phyloP scores from a whole-genome alignment of 2,113 vertebrate species.

The Cyprinodon variegatus region DNA sequence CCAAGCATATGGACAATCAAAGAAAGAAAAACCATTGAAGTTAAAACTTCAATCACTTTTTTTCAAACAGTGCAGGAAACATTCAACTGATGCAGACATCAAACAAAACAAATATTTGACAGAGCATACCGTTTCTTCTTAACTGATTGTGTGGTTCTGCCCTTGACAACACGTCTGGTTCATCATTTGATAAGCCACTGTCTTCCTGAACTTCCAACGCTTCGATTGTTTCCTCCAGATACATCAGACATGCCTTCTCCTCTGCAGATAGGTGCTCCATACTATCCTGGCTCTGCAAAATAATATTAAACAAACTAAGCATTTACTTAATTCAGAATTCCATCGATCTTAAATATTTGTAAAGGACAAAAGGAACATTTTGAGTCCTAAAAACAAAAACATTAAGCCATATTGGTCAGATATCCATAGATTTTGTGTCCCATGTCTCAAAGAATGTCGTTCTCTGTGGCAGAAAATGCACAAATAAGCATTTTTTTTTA shows the following conservation, averaged over 20 bases:
- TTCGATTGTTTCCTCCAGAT: constrained; percentile 92
- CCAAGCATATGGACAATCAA: constrained; percentile 60
- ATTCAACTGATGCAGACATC: not conserved
- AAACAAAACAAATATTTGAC: not conserved
- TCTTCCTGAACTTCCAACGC: constrained; percentile 89
- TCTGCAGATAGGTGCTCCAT: constrained; percentile 90
- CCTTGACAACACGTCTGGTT: constrained; percentile 56
- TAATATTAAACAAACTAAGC: not conserved
- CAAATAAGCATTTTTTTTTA: not conserved
- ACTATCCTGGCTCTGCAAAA: constrained; percentile 84
- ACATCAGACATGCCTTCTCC: constrained; percentile 90
- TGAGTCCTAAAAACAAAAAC: not conserved
- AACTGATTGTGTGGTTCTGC: constrained; percentile 7
- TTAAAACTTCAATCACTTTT: not conserved
- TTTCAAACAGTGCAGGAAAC: not conserved
- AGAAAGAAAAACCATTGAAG: constrained; percentile 15
- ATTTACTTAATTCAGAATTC: not conserved
- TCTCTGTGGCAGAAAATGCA: not conserved
- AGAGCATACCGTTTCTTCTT: constrained; percentile 42
- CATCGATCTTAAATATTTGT: not conserved
- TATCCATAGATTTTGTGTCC: not conserved
- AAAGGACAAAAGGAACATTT: not conserved
- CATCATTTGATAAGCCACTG: constrained; percentile 84
- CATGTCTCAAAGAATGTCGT: not conserved
- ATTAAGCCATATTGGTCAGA: not conserved